Evolutionary conservation across 2,797 vertebrate genomes (phyloP), one percentile per base, ranked within the genome.

Genomic region (Argyrosomus regius): DNA sequence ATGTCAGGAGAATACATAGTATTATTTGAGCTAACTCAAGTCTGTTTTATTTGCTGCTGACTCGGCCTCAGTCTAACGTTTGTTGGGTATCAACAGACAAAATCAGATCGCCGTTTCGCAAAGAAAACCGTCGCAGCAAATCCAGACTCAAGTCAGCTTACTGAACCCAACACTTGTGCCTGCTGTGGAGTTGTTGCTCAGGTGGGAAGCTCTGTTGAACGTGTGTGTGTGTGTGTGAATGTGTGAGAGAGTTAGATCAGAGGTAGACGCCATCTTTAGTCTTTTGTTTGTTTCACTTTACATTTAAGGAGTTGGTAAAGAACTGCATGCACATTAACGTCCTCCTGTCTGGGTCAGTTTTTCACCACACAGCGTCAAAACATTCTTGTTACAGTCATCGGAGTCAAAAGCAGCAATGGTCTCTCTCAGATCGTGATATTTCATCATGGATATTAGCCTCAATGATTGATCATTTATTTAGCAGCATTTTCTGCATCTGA

Each of bases 401-500:
- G 64, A 62, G 65, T 70, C 43, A 17, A 48, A 13, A 64, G 80
- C 77, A 11, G 67, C 10, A 43, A 31, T 2, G 64, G 39, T 57
- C 78, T 39, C 54, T 69, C 74, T 77, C 76, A 61, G 22, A 57
- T 79, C 60, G 17, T 75, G 43, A 77, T 67, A 16, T 72, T 63
- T 61, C 71, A 48, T 87, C 75, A 60, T 82, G 75, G 77, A 58
- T 71, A 69, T 87, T 85, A 66, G 78, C 77, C 80, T 76, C 86
- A 72, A 57, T 72, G 76, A 83, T 65, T 70, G 87, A 84, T 87
- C 83, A 80, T 72, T 85, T 82, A 60, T 85, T 88, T 83, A 87
- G 86, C 82, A 74, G 77, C 85, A 61, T 87, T 87, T 87, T 87
- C 78, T 88, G 83, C 87, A 80, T 89, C 82, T 83, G 88, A 77